Evolutionary conservation across 2,113 vertebrate genomes (phyloP).

Genomic region (Phoenicopterus ruber): DNA sequence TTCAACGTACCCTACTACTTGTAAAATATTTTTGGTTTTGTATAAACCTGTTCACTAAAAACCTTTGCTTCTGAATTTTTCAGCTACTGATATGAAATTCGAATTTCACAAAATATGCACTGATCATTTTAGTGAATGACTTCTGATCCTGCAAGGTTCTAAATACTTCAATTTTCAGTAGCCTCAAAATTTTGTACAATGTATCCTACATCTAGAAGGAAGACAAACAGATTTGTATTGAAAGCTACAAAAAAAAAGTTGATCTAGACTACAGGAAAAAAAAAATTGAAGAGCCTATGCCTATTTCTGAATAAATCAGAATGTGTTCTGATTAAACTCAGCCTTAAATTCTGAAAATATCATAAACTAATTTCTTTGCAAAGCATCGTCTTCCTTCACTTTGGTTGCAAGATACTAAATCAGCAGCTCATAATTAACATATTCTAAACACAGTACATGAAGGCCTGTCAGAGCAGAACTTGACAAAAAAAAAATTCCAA

Average conservation of each 20-base stretch:
- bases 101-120: neutral
- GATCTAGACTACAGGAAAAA: neutral
- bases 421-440: neutral
- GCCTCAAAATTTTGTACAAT: neutral
- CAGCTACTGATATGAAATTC: neutral
- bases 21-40: neutral
- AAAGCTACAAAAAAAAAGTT: neutral
- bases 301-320: neutral
- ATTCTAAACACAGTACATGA: neutral
- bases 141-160: neutral
- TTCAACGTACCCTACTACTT: neutral
- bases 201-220: neutral
- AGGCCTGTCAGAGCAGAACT: neutral
- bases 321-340: neutral
- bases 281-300: fast-evolving
- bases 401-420: neutral
- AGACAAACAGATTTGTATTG: neutral
- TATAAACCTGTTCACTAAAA: neutral
- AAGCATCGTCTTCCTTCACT: neutral
- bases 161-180: neutral
- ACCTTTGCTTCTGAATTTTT: neutral
- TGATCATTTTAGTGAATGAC: neutral
- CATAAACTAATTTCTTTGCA: neutral
- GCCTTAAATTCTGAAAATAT: neutral
- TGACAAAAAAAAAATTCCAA: neutral